These are phyloP conservation scores for Drosophila ustulata DNA, from an alignment of 2,888 invertebrate genomes.

Conservation along the genomic window DNA sequence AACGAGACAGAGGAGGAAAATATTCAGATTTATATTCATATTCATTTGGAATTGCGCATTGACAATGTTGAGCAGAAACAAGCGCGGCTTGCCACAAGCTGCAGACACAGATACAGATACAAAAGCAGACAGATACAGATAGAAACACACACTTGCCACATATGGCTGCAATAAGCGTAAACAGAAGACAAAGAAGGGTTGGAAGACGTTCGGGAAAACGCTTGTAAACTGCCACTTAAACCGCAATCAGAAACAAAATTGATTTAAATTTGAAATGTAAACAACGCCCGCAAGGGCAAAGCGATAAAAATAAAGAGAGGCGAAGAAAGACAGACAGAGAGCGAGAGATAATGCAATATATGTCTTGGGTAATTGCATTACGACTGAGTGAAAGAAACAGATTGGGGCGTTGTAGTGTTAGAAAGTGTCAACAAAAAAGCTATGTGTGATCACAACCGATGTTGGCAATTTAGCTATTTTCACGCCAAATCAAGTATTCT, in stretches of 20 bases:
- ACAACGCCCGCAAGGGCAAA: slow-evolving; percentile 30
- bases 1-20: slow-evolving; percentile 37
- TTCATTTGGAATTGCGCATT: slow-evolving; percentile 46
- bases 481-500: too few species aligned
- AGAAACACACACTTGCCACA: slow-evolving; percentile 33
- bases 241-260: slow-evolving; percentile 72
- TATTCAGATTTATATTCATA: slow-evolving; percentile 44
- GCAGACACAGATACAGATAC: slow-evolving; percentile 24
- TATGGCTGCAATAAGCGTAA: slow-evolving; percentile 63
- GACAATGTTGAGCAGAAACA: slow-evolving; percentile 16
- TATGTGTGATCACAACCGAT: slow-evolving; percentile 3
- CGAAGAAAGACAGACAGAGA: not conserved
- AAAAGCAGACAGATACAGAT: slow-evolving; percentile 9
- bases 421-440: slow-evolving; percentile 29
- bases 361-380: slow-evolving; percentile 13
- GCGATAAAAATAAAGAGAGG: not conserved
- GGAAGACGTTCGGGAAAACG: slow-evolving; percentile 17
- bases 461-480: too few species aligned
- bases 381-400: not conserved
- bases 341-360: not conserved
- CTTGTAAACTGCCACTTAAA: slow-evolving; percentile 72
- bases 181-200: slow-evolving; percentile 30
- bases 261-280: slow-evolving; percentile 70
- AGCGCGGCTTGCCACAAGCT: slow-evolving; percentile 10
- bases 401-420: not conserved